Evolutionary conservation across 2,888 invertebrate species (phyloP), one percentile per base, ranked within the genome.

Genomic region (Agrotis clavis): DNA sequence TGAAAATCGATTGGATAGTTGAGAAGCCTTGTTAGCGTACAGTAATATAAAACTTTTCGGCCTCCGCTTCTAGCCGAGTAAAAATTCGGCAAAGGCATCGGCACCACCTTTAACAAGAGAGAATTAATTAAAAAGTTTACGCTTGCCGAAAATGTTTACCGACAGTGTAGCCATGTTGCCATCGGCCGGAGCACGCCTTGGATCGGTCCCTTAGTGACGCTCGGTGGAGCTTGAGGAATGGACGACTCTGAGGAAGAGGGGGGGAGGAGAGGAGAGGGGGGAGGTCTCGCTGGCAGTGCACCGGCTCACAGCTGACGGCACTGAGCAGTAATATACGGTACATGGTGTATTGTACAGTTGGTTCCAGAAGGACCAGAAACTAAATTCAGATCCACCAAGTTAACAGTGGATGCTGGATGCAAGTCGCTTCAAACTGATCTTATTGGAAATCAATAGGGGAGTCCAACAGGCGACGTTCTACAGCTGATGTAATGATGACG

Each of bases 171-270:
- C 84, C 73, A 68, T 72, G 65, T 72, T 41, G 41, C 62, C 81
- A 79, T 81, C 72, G 79, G 74, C 72, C 74, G 72, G 79, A 78
- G 79, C 76, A 65, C 77, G 75, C 65, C 78, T 80, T 81, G 77
- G 71, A 82, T 73, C 77, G 76, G 73, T 81, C 87, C 87, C 87
- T 89, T 88, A 89, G 90, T 89, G 86, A 85, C 88, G 90, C 88
- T 90, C 87, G 79, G 84, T 74, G 84, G 84, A 87, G 91, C 90
- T 88, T 87, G 88, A 92, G 91, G 88, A 90, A 90, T 89, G 88
- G 87, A 80, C 77, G 85, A 82, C 74, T 76, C 53, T 59, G 67
- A 59, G 67, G 66, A 69, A 75, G 77, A 7, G 65, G 25, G 47
- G 71, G 47, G 82, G 56, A 41, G 41, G 41, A 41, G 66, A 77